phyloP scores from a whole-genome alignment of 53 echinoderm and acorn worm species.

The Crossaster papposus region DNA sequence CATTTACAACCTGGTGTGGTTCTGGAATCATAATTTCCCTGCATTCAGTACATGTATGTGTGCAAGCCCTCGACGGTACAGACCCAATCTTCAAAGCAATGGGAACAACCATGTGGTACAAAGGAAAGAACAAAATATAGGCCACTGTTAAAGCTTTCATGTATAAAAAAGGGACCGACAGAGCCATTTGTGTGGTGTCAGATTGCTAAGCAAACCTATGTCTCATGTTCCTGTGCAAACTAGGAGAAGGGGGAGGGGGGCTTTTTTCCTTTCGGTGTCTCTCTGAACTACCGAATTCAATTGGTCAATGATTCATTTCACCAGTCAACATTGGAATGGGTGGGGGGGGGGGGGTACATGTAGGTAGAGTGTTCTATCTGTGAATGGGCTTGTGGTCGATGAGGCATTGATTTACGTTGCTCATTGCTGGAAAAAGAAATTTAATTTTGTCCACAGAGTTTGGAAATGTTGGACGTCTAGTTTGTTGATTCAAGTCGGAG shows the following conservation, averaged over 20 bases:
- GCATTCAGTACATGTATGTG: background rate
- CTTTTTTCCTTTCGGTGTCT: background rate
- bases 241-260: background rate
- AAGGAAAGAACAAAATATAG: constrained; percentile 53
- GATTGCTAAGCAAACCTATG: constrained; percentile 54
- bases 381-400: constrained; percentile 39
- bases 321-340: constrained; percentile 2
- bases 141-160: constrained; percentile 50
- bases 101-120: constrained; percentile 32
- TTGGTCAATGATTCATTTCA: constrained; percentile 45
- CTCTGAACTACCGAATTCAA: constrained; percentile 20
- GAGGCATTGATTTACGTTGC: constrained; percentile 21
- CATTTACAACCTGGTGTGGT: background rate
- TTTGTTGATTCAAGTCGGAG: background rate
- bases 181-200: constrained; percentile 64
- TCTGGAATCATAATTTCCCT: background rate
- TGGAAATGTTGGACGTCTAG: background rate
- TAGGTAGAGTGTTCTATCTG: background rate
- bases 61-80: constrained; percentile 44
- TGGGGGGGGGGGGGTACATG: background rate
- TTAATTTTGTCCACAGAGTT: constrained; percentile 10
- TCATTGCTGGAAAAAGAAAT: background rate
- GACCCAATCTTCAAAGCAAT: constrained; percentile 24
- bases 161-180: constrained; percentile 13
- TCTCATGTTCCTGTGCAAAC: constrained; percentile 51